phyloP scores from a whole-genome alignment of 2,888 invertebrate genomes.

The Eutolmus rufibarbis region DNA sequence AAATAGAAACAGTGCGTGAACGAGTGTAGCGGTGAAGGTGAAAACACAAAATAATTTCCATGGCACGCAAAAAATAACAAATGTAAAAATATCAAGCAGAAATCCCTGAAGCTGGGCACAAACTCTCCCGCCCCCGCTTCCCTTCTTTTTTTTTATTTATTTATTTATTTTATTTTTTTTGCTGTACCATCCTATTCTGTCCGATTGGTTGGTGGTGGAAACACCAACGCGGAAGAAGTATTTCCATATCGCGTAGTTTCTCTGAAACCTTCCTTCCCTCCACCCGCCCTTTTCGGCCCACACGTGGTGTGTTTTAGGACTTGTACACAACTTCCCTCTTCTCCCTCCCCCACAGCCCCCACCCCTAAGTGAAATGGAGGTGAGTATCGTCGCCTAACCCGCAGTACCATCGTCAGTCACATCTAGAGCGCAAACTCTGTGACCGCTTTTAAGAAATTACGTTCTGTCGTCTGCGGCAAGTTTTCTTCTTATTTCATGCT shows the following conservation, averaged over 20 bases:
- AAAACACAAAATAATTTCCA: neutral
- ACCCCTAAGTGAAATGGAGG: neutral
- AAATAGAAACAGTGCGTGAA: neutral
- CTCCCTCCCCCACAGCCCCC: neutral
- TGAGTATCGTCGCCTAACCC: neutral
- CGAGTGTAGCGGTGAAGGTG: neutral
- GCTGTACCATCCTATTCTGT: neutral
- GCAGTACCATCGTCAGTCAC: neutral
- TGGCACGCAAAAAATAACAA: neutral
- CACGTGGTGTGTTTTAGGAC: neutral
- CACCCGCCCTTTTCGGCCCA: neutral
- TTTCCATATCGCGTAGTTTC: constrained; percentile 10
- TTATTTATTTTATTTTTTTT: neutral
- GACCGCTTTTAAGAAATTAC: constrained; percentile 27
- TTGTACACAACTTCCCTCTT: neutral
- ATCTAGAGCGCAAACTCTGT: constrained; percentile 22
- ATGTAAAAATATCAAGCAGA: neutral
- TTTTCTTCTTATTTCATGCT: constrained; percentile 13
- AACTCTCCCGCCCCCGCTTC: neutral
- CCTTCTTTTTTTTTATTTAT: neutral
- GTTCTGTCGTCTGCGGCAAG: constrained; percentile 3
- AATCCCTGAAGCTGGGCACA: neutral
- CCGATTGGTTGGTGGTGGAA: neutral
- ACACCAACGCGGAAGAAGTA: neutral
- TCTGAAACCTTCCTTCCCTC: neutral